phyloP scores from a whole-genome alignment of 2,888 invertebrate genomes.

The Dichetophora obliterata region DNA sequence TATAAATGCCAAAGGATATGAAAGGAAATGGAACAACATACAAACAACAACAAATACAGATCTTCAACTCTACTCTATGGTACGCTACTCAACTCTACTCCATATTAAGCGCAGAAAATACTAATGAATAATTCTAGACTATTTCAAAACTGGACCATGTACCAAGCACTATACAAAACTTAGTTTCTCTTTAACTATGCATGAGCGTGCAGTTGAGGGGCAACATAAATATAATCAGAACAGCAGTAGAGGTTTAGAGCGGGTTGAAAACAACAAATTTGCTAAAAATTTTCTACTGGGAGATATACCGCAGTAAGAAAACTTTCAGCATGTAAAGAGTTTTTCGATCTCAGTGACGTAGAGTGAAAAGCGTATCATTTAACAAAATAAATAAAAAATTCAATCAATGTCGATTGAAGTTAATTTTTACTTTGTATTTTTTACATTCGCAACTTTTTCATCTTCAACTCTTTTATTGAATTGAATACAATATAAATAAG shows the following conservation, averaged over 20 bases:
- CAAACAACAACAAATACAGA: background rate
- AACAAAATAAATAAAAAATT: background rate
- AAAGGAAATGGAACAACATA: background rate
- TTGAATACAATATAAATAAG: background rate
- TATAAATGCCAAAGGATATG: constrained; percentile 4
- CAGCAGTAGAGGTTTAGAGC: background rate
- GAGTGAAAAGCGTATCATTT: too few relatives aligned
- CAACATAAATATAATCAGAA: background rate
- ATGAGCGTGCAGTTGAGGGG: too few relatives aligned
- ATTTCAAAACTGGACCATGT: constrained; percentile 6
- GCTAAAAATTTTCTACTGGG: background rate
- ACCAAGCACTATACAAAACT: background rate
- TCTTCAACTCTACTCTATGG: too few relatives aligned
- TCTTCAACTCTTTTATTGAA: background rate
- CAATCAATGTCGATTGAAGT: constrained; percentile 1
- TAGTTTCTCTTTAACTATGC: too few relatives aligned
- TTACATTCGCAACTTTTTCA: background rate
- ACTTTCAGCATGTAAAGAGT: too few relatives aligned
- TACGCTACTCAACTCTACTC: background rate
- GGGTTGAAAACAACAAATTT: background rate
- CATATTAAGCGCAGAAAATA: background rate
- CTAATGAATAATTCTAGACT: constrained; percentile 17
- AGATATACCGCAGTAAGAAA: background rate
- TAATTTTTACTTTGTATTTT: background rate
- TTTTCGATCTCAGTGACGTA: too few relatives aligned